These are phyloP conservation scores for Equus quagga DNA, from an alignment of 2,113 vertebrate species.

Conservation along the genomic window DNA sequence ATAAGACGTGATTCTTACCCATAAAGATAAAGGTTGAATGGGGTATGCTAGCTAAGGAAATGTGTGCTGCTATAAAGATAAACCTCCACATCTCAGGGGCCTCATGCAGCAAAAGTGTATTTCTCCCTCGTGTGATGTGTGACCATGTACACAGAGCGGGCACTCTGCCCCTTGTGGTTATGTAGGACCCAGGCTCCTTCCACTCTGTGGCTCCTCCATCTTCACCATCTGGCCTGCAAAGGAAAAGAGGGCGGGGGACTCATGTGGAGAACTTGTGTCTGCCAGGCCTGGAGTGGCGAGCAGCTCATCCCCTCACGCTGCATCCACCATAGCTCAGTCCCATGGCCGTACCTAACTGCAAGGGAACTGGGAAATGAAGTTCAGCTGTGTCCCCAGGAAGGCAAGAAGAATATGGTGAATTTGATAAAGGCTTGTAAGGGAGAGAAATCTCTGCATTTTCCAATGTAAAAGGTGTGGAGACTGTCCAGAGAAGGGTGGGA, in stretches of 20 bases:
- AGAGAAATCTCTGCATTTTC: neutral
- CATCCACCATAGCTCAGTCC: neutral
- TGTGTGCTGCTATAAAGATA: neutral
- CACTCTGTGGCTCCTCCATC: neutral
- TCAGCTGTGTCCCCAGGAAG: neutral
- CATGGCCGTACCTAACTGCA: rapidly evolving
- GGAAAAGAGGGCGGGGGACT: neutral
- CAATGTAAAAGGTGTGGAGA: neutral
- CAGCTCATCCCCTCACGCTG: neutral
- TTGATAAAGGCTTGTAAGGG: neutral
- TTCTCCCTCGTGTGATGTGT: rapidly evolving
- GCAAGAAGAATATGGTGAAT: rapidly evolving
- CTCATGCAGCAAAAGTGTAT: neutral
- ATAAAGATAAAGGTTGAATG: neutral
- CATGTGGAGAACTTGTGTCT: neutral
- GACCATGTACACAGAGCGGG: rapidly evolving
- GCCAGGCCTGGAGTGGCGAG: neutral
- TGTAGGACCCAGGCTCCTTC: neutral
- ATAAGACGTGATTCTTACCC: neutral
- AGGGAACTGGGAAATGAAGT: neutral
- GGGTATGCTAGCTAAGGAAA: neutral
- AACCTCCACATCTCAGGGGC: neutral
- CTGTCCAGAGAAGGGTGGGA: neutral
- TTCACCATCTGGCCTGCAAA: neutral
- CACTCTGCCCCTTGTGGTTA: too few species aligned